A percentile compares a stretch with the other conserved stretches of the same genome.
These are phyloP conservation scores for Patella pellucida DNA, from an alignment of 2,888 invertebrate genomes.

Conservation along the genomic window DNA sequence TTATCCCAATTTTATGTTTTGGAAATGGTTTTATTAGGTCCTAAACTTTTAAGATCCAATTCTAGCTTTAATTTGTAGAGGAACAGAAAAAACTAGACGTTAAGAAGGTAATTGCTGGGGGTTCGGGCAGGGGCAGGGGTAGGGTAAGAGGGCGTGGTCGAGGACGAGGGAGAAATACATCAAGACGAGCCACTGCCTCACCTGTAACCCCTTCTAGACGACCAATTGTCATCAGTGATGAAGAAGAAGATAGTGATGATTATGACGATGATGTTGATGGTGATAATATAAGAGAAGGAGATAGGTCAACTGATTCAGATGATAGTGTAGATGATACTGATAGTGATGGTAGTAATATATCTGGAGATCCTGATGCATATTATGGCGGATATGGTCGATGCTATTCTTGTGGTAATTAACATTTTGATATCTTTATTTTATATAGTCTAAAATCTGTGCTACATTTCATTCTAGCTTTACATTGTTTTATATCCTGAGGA, in stretches of 20 bases:
- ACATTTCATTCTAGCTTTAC: neutral
- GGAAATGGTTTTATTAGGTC: neutral
- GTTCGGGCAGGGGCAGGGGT: slow-evolving; percentile 30
- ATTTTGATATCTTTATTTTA: neutral
- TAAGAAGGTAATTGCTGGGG: slow-evolving; percentile 22
- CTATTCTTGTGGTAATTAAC: slow-evolving; percentile 73
- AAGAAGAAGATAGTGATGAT: slow-evolving; percentile 17
- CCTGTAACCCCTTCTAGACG: neutral
- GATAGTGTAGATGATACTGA: slow-evolving; percentile 21
- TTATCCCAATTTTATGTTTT: neutral
- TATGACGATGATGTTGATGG: slow-evolving; percentile 20
- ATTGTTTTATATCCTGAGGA: too few relatives aligned
- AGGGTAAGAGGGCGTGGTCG: slow-evolving; percentile 13
- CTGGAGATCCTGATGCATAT: slow-evolving; percentile 71
- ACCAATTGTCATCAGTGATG: slow-evolving; percentile 28
- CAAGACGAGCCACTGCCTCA: neutral
- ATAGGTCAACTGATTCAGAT: slow-evolving; percentile 19
- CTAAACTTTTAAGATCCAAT: neutral
- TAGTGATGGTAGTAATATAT: slow-evolving; percentile 30
- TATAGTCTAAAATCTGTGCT: neutral
- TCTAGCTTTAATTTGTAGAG: slow-evolving; percentile 30
- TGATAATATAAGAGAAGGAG: slow-evolving; percentile 18
- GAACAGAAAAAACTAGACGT: slow-evolving; percentile 49
- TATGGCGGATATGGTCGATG: slow-evolving; percentile 78
- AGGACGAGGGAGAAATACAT: neutral